phyloP scores from a whole-genome alignment of 1,140 invertebrate genomes.

The Nasonia longicornis region DNA sequence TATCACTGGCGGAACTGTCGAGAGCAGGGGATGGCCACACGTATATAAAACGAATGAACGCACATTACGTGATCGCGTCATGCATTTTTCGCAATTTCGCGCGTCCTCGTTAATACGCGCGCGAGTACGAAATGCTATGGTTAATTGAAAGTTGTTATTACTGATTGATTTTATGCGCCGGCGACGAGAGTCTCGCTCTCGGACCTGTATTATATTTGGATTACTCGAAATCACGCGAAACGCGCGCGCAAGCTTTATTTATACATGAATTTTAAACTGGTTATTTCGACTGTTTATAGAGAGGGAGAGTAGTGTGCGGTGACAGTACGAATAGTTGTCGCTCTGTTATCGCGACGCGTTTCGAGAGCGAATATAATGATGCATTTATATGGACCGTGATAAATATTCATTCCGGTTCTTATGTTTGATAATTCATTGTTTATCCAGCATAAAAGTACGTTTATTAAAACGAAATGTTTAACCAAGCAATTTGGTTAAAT shows the following conservation, averaged over 20 bases:
- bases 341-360: no score
- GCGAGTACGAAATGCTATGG: neutral
- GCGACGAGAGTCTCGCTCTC: neutral
- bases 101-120: conserved; percentile 1
- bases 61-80: neutral
- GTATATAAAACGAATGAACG: no score
- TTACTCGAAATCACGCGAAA: neutral
- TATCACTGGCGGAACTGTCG: conserved; percentile 87
- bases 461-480: no score
- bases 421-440: no score
- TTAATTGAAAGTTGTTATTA: conserved; percentile 5
- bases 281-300: neutral
- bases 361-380: no score
- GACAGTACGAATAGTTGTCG: no score
- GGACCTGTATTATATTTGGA: neutral
- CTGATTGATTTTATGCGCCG: conserved; percentile 5
- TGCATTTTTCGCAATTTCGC: neutral
- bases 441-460: no score
- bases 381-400: no score
- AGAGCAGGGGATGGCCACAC: conserved; percentile 23
- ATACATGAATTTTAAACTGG: neutral
- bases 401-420: no score
- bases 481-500: no score
- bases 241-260: neutral
- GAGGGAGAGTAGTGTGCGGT: neutral